Conservation (phyloP, 2,797 vertebrate species). For the Alca torda region DNA sequence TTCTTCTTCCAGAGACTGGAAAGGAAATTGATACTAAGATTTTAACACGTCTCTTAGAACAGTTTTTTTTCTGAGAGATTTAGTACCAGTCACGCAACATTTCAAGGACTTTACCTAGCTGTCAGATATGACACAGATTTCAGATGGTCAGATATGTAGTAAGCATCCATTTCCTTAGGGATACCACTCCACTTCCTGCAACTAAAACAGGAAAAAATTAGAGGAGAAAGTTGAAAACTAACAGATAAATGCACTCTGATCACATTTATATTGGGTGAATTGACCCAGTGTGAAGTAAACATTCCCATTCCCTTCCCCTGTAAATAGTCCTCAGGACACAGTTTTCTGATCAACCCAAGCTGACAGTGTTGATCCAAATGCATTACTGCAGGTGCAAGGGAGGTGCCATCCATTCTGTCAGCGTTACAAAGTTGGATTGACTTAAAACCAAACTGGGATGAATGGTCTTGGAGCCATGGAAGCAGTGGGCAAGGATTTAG, state of each 20-base stretch:
- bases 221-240: background rate
- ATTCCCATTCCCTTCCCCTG: background rate
- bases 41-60: background rate
- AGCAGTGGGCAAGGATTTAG: background rate
- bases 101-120: background rate
- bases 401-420: rapidly evolving
- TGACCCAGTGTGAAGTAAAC: background rate
- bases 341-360: background rate
- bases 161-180: background rate
- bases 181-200: background rate
- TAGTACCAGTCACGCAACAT: background rate
- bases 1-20: background rate
- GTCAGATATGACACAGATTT: background rate
- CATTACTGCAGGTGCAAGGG: background rate
- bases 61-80: background rate
- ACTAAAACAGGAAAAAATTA: background rate
- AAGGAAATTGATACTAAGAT: background rate
- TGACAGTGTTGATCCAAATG: background rate
- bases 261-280: background rate
- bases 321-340: background rate
- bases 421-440: background rate
- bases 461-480: background rate
- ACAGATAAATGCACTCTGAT: background rate
- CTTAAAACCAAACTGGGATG: background rate
- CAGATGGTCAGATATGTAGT: background rate